These are phyloP conservation scores for Sympetrum striolatum DNA, from an alignment of 2,888 invertebrate genomes.

Conservation along the genomic window DNA sequence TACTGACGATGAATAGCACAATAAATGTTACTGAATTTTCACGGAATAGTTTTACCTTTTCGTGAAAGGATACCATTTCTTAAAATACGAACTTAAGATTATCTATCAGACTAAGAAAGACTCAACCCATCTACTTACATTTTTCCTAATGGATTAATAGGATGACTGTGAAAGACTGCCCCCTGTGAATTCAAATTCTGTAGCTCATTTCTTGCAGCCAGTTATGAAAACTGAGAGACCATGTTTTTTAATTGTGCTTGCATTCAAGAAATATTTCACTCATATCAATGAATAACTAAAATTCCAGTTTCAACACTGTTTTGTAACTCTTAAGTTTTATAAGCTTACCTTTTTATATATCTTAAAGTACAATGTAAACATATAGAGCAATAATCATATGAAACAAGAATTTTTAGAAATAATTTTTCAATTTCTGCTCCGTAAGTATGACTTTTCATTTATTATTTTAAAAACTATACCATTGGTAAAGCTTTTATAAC, in stretches of 20 bases:
- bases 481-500: background rate
- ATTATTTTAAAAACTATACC: background rate
- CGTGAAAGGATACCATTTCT: too few relatives aligned
- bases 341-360: background rate
- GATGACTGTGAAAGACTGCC: too few relatives aligned
- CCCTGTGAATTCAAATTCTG: too few relatives aligned
- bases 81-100: too few relatives aligned
- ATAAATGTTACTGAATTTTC: too few relatives aligned
- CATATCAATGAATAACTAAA: background rate
- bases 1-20: too few relatives aligned
- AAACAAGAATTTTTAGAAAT: background rate
- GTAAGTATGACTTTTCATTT: background rate
- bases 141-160: background rate
- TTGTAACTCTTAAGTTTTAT: background rate
- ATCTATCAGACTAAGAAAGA: background rate
- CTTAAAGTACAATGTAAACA: too few relatives aligned
- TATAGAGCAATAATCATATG: background rate
- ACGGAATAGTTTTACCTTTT: too few relatives aligned
- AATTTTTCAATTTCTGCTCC: background rate
- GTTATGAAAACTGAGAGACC: too few relatives aligned
- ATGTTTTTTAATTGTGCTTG: too few relatives aligned
- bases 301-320: background rate
- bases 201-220: too few relatives aligned
- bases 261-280: too few relatives aligned
- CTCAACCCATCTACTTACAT: slow-evolving; percentile 31